Percentiles rank a stretch among this genome's conserved stretches.
These are phyloP conservation scores for Xiphophorus maculatus DNA, from an alignment of 2,113 vertebrate species.

Conservation along the genomic window DNA sequence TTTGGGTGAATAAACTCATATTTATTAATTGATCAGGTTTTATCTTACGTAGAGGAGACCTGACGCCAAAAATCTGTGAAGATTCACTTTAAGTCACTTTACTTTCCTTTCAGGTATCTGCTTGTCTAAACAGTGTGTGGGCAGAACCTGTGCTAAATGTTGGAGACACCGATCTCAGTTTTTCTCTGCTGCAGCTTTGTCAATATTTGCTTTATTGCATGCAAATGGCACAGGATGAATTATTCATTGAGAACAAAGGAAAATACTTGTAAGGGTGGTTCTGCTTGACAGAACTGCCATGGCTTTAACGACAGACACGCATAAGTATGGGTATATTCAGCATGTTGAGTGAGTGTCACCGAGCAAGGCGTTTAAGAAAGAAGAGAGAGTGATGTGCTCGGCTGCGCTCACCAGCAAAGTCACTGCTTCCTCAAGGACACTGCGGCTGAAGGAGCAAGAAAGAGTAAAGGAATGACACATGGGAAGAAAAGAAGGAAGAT, in stretches of 20 bases:
- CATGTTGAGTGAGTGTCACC: constrained; percentile 19
- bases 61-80: not conserved
- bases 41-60: not conserved
- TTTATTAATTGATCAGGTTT: not conserved
- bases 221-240: constrained; percentile 56
- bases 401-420: constrained; percentile 72
- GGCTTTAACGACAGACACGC: constrained; percentile 9
- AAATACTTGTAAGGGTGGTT: constrained; percentile 46
- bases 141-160: constrained; percentile 22
- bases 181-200: constrained; percentile 48
- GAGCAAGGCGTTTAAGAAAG: constrained; percentile 19
- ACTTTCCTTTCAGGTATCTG: not conserved
- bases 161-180: constrained; percentile 17
- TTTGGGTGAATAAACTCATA: not conserved
- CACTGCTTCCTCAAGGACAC: constrained; percentile 79
- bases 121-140: constrained; percentile 25
- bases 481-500: constrained; percentile 13
- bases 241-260: constrained; percentile 63
- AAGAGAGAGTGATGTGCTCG: constrained; percentile 56
- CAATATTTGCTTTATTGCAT: constrained; percentile 60
- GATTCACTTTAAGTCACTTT: not conserved
- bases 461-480: constrained; percentile 45
- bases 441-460: constrained; percentile 69
- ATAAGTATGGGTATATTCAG: not conserved
- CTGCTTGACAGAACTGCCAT: constrained; percentile 43